phyloP scores from a whole-genome alignment of 2,113 vertebrate genomes.

The Myotis yumanensis region DNA sequence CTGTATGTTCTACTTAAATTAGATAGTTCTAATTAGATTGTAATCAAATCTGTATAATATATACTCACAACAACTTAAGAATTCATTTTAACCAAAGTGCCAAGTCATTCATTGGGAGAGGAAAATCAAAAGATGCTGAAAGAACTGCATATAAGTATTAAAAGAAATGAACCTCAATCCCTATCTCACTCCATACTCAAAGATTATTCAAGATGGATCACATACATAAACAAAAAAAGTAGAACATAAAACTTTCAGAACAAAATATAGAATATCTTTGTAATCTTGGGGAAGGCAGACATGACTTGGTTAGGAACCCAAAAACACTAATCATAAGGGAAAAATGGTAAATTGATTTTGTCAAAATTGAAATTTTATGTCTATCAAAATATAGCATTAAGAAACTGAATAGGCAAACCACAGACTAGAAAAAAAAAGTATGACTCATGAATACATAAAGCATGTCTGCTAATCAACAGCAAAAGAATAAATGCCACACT shows the following conservation, averaged over 20 bases:
- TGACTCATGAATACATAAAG: neutral
- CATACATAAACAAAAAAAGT: neutral
- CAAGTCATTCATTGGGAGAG: neutral
- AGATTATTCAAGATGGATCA: neutral
- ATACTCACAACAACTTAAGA: neutral
- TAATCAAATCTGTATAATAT: neutral
- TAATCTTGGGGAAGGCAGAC: neutral
- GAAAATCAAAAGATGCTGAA: neutral
- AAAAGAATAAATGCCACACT: neutral
- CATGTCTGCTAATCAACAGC: neutral
- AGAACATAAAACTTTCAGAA: neutral
- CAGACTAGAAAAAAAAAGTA: neutral
- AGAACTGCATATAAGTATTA: neutral
- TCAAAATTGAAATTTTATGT: constrained; percentile 12
- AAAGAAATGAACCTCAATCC: neutral
- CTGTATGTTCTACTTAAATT: neutral
- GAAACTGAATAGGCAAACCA: neutral
- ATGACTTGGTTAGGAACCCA: neutral
- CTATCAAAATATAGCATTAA: neutral
- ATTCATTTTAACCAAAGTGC: constrained; percentile 8
- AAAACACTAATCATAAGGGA: neutral
- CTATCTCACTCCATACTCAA: neutral
- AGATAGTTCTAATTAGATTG: neutral
- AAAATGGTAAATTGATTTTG: neutral
- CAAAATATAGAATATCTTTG: neutral